Base-by-base conservation (phyloP, 1,140 invertebrate species). In the Chrysopa pallens region DNA sequence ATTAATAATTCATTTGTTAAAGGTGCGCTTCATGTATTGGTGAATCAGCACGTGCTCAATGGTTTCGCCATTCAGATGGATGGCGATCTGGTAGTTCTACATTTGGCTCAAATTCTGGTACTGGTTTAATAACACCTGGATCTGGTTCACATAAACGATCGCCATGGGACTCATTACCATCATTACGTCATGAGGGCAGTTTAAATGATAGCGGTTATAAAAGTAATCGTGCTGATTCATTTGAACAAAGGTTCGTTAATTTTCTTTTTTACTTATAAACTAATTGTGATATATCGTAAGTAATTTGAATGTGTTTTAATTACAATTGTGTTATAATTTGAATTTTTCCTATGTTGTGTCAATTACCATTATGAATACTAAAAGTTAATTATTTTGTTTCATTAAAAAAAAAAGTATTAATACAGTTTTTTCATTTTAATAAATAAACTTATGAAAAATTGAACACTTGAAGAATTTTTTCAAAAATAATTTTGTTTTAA, bases 21-120 rank as follows among this genome's bases (percentile, higher is more conserved):
- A 75, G 82, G 52, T 87, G 84, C 57, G 78, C 80, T 29, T 83
- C 79, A 14, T 87, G 84, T 60, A 82, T 85, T 58, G 82, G 82
- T 6, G 82, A 85, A 62, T 84, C 80, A 12, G 81, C 82, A 36
- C 71, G 83, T 13, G 80, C 80, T 43, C 81, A 84, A 51, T 86
- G 84, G 84, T 86, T 85, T 61, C 73, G 84, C 8, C 83, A 86
- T 61, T 85, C 81, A 15, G 83, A 86, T 52, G 84, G 84, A 14
- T 86, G 84, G 84, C 75, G 82, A 48, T 84, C 80, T 1, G 80
- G 79, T 28, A 79, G 75, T 54, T 78, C 77, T 11, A 76, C 74
- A 31, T 65, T 78, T 42, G 74, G 76, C 41, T 78, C 76, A 8
- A 69, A 64, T 46, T 56, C 61, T 41, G 53, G 65, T 45, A 56